phyloP scores from a whole-genome alignment of 2,797 vertebrate genomes.

The Ibycter americanus region DNA sequence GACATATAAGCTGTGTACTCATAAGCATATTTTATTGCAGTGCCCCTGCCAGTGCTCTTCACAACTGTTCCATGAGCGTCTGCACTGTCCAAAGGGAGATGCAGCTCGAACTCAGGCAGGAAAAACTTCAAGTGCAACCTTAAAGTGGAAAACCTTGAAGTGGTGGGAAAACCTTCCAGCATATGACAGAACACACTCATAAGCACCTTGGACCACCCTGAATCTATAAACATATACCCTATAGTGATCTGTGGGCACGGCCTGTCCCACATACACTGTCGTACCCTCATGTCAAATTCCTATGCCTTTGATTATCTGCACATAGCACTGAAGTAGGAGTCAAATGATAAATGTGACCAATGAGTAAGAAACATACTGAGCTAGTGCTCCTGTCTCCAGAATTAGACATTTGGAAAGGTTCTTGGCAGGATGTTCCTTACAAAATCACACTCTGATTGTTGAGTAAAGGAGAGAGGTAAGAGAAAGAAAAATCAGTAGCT shows the following conservation, averaged over 20 bases:
- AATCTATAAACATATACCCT: background rate
- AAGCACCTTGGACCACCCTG: background rate
- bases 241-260: background rate
- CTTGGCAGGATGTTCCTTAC: background rate
- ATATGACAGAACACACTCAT: background rate
- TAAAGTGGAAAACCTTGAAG: background rate
- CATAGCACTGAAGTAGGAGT: background rate
- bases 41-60: background rate
- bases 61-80: background rate
- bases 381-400: background rate
- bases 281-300: background rate
- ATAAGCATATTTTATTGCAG: background rate
- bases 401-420: background rate
- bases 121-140: background rate
- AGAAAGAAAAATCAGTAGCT: background rate
- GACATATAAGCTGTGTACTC: background rate
- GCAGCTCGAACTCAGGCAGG: fast-evolving
- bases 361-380: background rate
- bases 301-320: background rate
- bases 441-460: background rate
- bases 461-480: background rate
- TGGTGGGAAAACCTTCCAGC: background rate
- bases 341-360: background rate
- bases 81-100: background rate
- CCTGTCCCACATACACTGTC: background rate